These are phyloP conservation scores for Thalassophryne amazonica DNA, from an alignment of 2,797 vertebrate species.

Conservation along the genomic window DNA sequence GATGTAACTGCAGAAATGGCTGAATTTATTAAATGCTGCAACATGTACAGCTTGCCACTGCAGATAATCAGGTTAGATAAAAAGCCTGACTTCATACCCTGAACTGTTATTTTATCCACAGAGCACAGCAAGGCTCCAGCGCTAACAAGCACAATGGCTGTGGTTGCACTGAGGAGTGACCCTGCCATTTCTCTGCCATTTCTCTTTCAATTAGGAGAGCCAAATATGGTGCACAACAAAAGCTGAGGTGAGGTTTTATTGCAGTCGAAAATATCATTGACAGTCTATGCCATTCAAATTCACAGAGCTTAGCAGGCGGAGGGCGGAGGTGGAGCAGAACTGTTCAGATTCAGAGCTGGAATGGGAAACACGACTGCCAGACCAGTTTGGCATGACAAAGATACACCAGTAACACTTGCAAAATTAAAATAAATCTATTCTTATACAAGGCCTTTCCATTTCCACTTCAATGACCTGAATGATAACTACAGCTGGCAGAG, in stretches of 20 bases:
- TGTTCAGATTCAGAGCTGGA: conserved; percentile 14
- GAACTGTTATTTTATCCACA: background rate
- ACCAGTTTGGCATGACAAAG: conserved; percentile 13
- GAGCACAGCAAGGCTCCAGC: background rate
- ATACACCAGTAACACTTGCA: background rate
- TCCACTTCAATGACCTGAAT: conserved; percentile 23
- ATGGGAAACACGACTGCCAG: conserved; percentile 21
- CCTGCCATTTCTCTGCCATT: conserved; percentile 35
- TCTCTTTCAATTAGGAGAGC: conserved; percentile 35
- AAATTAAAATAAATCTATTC: conserved; percentile 30
- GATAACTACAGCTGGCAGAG: conserved; percentile 11
- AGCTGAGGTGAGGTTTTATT: conserved; percentile 5
- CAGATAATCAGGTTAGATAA: conserved; percentile 8
- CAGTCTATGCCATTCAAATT: conserved; percentile 33
- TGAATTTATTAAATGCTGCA: background rate
- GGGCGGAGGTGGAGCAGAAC: background rate
- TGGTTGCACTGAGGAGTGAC: conserved; percentile 27
- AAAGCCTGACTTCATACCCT: background rate
- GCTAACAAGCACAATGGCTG: conserved; percentile 34
- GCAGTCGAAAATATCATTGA: conserved; percentile 48
- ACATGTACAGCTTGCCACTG: background rate
- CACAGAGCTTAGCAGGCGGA: conserved; percentile 29
- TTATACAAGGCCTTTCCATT: conserved; percentile 18
- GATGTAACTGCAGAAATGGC: conserved; percentile 1
- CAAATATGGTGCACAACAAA: conserved; percentile 6